Base-by-base conservation (phyloP, 2,113 vertebrate genomes). In the Cinclus cinclus region DNA sequence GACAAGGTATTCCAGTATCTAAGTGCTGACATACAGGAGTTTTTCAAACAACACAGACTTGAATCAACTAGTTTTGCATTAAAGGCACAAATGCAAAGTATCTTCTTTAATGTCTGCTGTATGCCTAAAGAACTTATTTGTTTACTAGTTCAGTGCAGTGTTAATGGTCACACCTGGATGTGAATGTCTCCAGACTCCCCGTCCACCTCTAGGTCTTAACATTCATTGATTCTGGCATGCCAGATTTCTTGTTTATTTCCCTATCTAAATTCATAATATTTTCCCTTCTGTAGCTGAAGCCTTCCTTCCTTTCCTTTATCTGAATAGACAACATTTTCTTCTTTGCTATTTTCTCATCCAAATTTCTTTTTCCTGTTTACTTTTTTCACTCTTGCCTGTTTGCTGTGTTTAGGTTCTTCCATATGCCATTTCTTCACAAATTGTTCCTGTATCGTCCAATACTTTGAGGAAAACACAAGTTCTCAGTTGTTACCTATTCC, bases 1-100 rank as follows among this genome's bases (percentile, higher is more conserved):
- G 89, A 81, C 76, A 87, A 83, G 86, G 63, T 73, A 87, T 89
- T 92, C 82, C 94, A 53, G 74, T 56, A 39, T 94, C 87, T 88
- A 76, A 79, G 74, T 92, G 78, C 93, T 92, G 73, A 71, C 73
- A 77, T 41, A 90, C n/a, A 5, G 24, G 59, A 41, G 82, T 79
- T 84, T 89, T 95, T 91, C 78, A 82, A 77, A 53, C 33, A 83
- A 42, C 19, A 30, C 42, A 90, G 31, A 23, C 46, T 31, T 27
- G 77, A 87, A 89, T 77, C 75, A 60, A 79, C 25, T 50, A 15
- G 39, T 86, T 86, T 50, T 78, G 37, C 21, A 10, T 44, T 24
- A 75, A 64, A 64, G 52, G 21, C 69, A 58, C 39, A 75, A 80
- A 84, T 81, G 42, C 39, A 60, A 25, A 79, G 4, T 60, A 33